Conservation (phyloP, 2,888 invertebrate species). For the Sesia bembeciformis region DNA sequence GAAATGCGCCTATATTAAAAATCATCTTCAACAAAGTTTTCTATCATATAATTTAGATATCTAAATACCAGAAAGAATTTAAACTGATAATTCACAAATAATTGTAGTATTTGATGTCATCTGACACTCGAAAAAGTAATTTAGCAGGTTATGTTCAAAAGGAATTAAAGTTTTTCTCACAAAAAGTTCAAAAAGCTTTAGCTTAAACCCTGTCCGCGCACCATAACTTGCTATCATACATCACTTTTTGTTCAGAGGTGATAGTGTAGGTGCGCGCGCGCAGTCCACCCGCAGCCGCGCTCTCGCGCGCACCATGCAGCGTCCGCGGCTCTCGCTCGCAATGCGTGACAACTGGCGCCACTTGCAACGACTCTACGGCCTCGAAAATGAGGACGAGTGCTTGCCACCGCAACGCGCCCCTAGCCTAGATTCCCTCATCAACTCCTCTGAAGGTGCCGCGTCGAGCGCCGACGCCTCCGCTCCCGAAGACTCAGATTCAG, state of each 20-base stretch:
- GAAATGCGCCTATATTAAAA: too few species aligned
- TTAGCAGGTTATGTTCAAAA: too few species aligned
- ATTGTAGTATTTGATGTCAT: too few species aligned
- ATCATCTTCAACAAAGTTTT: too few species aligned
- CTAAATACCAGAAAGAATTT: too few species aligned
- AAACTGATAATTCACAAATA: too few species aligned
- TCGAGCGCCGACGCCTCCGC: constrained; percentile 77
- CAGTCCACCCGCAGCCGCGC: constrained; percentile 51
- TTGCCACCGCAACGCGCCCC: constrained; percentile 61
- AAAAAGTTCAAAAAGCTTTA: too few species aligned
- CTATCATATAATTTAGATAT: too few species aligned
- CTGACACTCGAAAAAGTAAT: too few species aligned
- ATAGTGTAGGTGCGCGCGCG: constrained; percentile 13
- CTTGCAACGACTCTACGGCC: constrained; percentile 64
- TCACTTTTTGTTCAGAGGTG: constrained; percentile 8
- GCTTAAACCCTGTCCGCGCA: too few species aligned
- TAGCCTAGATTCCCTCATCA: constrained; percentile 80
- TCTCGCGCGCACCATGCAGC: constrained; percentile 69
- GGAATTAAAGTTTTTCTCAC: too few species aligned
- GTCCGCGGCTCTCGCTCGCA: constrained; percentile 66
- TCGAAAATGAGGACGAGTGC: constrained; percentile 52
- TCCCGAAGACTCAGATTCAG: constrained; percentile 78
- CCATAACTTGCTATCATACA: too few species aligned
- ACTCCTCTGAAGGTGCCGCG: constrained; percentile 78
- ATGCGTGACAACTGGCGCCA: constrained; percentile 74